These are phyloP conservation scores for Parapristionchus giblindavisi DNA, from an alignment of 2,888 invertebrate species.

Conservation along the genomic window DNA sequence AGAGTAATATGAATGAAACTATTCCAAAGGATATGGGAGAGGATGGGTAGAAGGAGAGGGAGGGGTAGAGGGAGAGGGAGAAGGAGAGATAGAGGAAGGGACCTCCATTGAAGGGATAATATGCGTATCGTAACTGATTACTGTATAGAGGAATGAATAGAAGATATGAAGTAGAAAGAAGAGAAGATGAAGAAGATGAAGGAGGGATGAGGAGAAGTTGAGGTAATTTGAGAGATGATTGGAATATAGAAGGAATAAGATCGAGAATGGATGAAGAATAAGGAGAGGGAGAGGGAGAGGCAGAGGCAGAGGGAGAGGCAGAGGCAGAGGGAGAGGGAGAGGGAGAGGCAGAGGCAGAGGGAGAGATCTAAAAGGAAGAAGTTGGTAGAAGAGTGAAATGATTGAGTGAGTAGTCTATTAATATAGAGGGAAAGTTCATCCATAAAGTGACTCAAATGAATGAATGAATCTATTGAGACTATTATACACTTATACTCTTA, in stretches of 20 bases:
- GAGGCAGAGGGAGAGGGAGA: too few relatives aligned
- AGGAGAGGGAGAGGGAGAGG: neutral
- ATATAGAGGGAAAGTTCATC: too few relatives aligned
- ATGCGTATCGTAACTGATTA: slow-evolving; percentile 27
- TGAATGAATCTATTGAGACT: too few relatives aligned
- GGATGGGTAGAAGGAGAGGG: slow-evolving; percentile 5
- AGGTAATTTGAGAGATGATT: slow-evolving; percentile 15
- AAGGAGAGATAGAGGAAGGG: slow-evolving; percentile 10
- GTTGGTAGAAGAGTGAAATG: neutral
- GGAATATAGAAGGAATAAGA: neutral
- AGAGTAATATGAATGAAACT: neutral
- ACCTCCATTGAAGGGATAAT: slow-evolving; percentile 11
- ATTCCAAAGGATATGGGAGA: neutral
- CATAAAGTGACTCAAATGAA: too few relatives aligned
- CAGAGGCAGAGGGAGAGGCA: too few relatives aligned
- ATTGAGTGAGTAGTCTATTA: neutral
- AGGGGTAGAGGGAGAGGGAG: slow-evolving; percentile 6
- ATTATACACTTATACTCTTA: too few relatives aligned
- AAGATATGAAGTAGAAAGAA: slow-evolving; percentile 20
- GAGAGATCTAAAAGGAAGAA: neutral
- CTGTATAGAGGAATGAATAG: slow-evolving; percentile 6
- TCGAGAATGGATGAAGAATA: too few relatives aligned
- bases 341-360: neutral
- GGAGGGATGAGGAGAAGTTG: slow-evolving; percentile 9
- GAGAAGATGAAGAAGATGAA: slow-evolving; percentile 22